Percentiles rank a stretch among this genome's conserved stretches.
Conservation (phyloP, 2,888 invertebrate species). For the Drosophila anomelani region DNA sequence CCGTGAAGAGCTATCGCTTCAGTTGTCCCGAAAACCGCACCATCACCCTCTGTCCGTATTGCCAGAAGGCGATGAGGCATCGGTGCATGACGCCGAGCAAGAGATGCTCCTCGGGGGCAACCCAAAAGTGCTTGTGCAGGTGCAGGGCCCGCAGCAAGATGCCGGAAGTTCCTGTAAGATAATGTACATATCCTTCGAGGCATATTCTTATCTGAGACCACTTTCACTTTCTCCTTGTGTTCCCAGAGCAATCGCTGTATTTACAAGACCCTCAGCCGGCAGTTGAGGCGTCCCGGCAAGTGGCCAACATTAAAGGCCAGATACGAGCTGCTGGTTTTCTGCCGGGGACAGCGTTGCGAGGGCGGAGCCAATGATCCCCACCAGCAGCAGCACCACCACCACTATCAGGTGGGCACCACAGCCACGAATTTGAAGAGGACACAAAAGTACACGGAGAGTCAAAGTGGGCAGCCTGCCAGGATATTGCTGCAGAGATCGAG, state of each 20-base stretch:
- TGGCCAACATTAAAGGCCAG: not conserved
- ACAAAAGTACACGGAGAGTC: not conserved
- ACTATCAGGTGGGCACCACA: not conserved
- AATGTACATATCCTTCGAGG: not conserved
- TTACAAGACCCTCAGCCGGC: constrained; percentile 7
- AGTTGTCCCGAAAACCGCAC: constrained; percentile 13
- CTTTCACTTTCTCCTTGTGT: not conserved
- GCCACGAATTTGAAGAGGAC: not conserved
- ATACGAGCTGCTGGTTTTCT: constrained; percentile 21
- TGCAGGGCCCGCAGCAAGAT: constrained; percentile 1
- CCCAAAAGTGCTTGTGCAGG: not conserved
- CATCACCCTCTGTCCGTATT: constrained; percentile 8
- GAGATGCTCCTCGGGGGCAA: not conserved
- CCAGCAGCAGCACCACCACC: no score
- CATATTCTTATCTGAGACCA: no score
- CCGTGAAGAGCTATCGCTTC: constrained; percentile 25
- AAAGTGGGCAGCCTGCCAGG: not conserved
- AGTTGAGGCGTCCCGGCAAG: constrained; percentile 4
- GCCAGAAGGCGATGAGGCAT: constrained; percentile 1
- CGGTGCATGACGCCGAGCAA: not conserved
- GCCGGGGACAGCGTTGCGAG: constrained; percentile 10
- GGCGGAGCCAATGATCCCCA: constrained; percentile 1
- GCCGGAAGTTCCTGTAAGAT: constrained; percentile 10
- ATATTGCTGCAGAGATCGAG: not conserved
- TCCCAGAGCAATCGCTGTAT: constrained; percentile 6